A percentile compares a stretch with the other conserved stretches of the same genome.
These are phyloP conservation scores for Regulus satrapa DNA, from an alignment of 2,113 vertebrate species.

Conservation along the genomic window DNA sequence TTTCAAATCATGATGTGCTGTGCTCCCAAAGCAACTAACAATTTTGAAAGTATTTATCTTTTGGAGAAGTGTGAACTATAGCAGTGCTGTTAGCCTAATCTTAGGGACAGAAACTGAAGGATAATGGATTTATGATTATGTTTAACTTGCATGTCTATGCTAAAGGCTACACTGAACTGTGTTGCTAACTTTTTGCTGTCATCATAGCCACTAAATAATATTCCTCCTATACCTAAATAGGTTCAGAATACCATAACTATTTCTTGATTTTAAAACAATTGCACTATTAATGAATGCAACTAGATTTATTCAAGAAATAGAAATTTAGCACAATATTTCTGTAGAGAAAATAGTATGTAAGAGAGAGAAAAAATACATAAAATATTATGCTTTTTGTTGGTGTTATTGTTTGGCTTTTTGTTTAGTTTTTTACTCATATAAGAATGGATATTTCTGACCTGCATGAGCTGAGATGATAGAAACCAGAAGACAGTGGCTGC, in stretches of 20 bases:
- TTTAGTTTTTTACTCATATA: rapidly evolving
- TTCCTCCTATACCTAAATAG: background rate
- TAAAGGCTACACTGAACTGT: background rate
- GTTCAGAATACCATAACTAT: background rate
- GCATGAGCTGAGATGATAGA: background rate
- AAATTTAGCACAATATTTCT: background rate
- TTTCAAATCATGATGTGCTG: background rate
- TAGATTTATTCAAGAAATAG: background rate
- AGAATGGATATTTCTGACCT: background rate
- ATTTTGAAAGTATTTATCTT: background rate
- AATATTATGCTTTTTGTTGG: background rate
- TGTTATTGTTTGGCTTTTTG: background rate
- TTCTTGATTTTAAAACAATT: background rate
- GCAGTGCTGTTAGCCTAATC: background rate
- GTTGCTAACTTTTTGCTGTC: background rate
- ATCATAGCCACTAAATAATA: background rate
- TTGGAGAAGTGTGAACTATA: background rate
- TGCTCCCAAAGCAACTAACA: background rate
- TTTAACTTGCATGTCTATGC: background rate
- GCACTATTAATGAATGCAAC: background rate
- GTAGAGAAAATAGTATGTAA: background rate
- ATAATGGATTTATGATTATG: background rate
- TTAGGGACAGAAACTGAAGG: background rate
- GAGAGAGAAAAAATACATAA: background rate
- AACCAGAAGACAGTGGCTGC: background rate